These are phyloP conservation scores for Apogon talboti DNA, from an alignment of 2,797 vertebrate species.

Conservation along the genomic window DNA sequence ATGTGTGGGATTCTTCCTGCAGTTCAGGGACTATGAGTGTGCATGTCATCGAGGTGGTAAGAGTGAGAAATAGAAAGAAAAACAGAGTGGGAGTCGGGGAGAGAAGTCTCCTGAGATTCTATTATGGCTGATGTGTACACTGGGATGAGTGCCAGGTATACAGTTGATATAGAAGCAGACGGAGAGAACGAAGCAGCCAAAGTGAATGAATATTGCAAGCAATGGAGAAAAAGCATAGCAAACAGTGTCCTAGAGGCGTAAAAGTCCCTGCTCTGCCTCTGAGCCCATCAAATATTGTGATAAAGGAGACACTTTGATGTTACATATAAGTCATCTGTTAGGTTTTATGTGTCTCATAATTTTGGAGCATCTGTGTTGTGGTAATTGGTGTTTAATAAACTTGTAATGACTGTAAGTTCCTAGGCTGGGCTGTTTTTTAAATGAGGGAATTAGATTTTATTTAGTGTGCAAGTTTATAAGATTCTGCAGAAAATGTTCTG, in stretches of 20 bases:
- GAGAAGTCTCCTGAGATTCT: slow-evolving; percentile 45
- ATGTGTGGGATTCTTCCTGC: slow-evolving; percentile 51
- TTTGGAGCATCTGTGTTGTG: slow-evolving; percentile 23
- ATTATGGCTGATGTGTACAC: slow-evolving; percentile 41
- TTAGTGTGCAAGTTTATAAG: slow-evolving; percentile 1
- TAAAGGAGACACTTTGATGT: neutral
- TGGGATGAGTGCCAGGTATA: slow-evolving; percentile 61
- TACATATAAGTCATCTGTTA: neutral
- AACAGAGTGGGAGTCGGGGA: slow-evolving; percentile 33
- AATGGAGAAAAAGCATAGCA: slow-evolving; percentile 30
- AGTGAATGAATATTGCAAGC: slow-evolving; percentile 49
- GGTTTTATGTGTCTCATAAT: slow-evolving; percentile 18
- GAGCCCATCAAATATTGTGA: slow-evolving; percentile 10
- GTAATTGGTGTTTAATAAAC: slow-evolving; percentile 5
- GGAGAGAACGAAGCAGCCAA: slow-evolving; percentile 29
- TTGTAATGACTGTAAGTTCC: slow-evolving; percentile 4
- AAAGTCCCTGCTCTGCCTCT: slow-evolving; percentile 1
- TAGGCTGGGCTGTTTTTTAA: neutral
- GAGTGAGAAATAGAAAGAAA: slow-evolving; percentile 29
- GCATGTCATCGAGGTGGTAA: slow-evolving; percentile 18
- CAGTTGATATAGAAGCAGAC: slow-evolving; percentile 44
- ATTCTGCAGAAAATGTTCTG: slow-evolving; percentile 11
- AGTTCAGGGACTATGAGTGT: slow-evolving; percentile 6
- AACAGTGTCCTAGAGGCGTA: slow-evolving; percentile 28
- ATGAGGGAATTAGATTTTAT: slow-evolving; percentile 3